Evolutionary conservation across 2,113 vertebrate species (phyloP).

Genomic region (Saccopteryx leptura): DNA sequence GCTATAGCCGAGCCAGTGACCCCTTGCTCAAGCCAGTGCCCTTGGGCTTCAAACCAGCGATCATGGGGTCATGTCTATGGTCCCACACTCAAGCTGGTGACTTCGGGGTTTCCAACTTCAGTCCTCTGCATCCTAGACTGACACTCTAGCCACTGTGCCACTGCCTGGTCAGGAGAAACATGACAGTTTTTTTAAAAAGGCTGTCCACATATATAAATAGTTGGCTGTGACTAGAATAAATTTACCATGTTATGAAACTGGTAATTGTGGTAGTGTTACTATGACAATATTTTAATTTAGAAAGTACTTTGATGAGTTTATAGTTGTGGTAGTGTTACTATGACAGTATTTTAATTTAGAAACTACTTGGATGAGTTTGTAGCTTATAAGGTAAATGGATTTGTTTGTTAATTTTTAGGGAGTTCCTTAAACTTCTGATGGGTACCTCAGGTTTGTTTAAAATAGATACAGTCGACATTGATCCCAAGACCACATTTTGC

Average conservation of each 20-base stretch:
- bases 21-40: too few relatives aligned
- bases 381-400: not conserved
- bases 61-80: too few relatives aligned
- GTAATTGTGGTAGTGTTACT: not conserved
- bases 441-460: not conserved
- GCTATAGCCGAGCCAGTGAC: too few relatives aligned
- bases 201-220: not conserved
- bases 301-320: slow-evolving; percentile 33
- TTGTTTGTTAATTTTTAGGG: not conserved
- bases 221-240: slow-evolving; percentile 28
- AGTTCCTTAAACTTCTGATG: slow-evolving; percentile 50
- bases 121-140: too few relatives aligned
- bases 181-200: not conserved
- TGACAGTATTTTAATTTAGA: slow-evolving; percentile 35
- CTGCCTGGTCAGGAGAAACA: not conserved
- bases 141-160: too few relatives aligned
- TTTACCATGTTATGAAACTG: not conserved
- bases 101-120: too few relatives aligned
- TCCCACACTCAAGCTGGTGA: too few relatives aligned
- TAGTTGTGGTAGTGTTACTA: not conserved
- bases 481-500: not conserved
- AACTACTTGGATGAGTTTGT: slow-evolving; percentile 34
- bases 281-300: slow-evolving; percentile 28
- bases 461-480: not conserved
- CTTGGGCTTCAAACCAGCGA: too few relatives aligned